phyloP scores from a whole-genome alignment of 1,140 invertebrate species.

The Antheraea pernyi region DNA sequence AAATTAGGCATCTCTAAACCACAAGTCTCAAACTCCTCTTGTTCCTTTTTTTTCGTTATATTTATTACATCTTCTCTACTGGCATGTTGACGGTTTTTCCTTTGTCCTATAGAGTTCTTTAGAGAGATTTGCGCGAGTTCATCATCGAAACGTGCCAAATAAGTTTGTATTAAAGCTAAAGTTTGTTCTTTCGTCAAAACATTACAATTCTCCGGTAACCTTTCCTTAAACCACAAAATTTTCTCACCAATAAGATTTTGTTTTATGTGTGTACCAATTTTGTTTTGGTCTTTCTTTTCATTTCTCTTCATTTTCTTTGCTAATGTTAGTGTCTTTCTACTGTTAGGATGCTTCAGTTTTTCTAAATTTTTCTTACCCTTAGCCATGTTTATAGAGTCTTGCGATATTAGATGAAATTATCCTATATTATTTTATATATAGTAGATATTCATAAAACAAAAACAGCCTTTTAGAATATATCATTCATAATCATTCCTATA shows the following conservation, averaged over 20 bases:
- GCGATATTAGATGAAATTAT: background rate
- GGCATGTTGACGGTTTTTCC: slow-evolving; percentile 87
- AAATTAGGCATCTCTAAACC: slow-evolving; percentile 87
- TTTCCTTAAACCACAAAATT: slow-evolving; percentile 84
- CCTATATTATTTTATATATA: too few species aligned
- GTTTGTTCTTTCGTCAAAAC: slow-evolving; percentile 80
- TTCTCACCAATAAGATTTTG: slow-evolving; percentile 86
- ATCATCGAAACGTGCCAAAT: slow-evolving; percentile 84
- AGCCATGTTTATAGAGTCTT: slow-evolving; percentile 45
- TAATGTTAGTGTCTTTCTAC: slow-evolving; percentile 86
- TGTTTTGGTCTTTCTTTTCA: slow-evolving; percentile 82
- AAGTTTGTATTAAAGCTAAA: slow-evolving; percentile 81
- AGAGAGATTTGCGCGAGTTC: slow-evolving; percentile 87
- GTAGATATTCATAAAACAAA: too few species aligned
- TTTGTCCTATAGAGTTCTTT: slow-evolving; percentile 86
- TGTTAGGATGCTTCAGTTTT: slow-evolving; percentile 88
- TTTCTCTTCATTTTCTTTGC: slow-evolving; percentile 83
- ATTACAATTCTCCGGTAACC: slow-evolving; percentile 77
- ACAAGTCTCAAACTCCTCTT: slow-evolving; percentile 85
- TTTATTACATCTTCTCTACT: slow-evolving; percentile 87
- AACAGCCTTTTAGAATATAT: too few species aligned
- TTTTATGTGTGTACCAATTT: slow-evolving; percentile 83
- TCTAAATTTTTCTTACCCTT: slow-evolving; percentile 68
- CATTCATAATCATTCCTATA: too few species aligned
- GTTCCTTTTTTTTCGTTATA: slow-evolving; percentile 85